These are phyloP conservation scores for Puma concolor DNA, from an alignment of 2,113 vertebrate species.

Conservation along the genomic window DNA sequence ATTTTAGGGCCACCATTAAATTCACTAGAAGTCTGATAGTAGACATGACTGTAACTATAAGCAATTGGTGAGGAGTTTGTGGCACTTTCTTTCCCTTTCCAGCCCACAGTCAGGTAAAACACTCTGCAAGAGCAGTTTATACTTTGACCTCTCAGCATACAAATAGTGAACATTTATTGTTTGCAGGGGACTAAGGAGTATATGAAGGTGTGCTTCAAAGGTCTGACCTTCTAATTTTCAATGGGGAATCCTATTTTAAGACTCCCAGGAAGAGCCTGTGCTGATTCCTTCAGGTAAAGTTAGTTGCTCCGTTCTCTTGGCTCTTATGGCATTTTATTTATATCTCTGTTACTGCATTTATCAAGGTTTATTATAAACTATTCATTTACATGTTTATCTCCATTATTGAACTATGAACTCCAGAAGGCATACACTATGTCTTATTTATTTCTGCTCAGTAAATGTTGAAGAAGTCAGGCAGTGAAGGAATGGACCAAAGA, in stretches of 20 bases:
- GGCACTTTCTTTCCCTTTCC: neutral
- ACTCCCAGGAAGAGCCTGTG: neutral
- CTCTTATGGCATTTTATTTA: slow-evolving; percentile 35
- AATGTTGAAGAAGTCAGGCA: slow-evolving; percentile 3
- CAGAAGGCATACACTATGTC: neutral
- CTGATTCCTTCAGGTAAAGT: neutral
- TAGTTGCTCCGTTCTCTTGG: slow-evolving; percentile 1
- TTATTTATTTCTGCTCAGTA: slow-evolving; percentile 33
- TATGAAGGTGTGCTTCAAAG: neutral
- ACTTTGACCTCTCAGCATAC: neutral
- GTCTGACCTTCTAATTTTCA: neutral
- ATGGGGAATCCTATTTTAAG: neutral
- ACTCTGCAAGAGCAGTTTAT: slow-evolving; percentile 6
- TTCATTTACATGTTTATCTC: neutral
- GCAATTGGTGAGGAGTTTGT: neutral
- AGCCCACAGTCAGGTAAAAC: neutral
- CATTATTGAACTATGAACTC: neutral
- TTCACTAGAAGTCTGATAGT: neutral
- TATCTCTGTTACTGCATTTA: slow-evolving; percentile 1
- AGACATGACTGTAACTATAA: neutral
- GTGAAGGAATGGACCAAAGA: neutral
- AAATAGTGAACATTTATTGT: neutral
- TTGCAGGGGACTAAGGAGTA: neutral
- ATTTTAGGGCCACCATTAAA: neutral
- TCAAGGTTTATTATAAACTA: slow-evolving; percentile 29